Conservation (phyloP, 1,140 invertebrate genomes). For the Calephelis nemesis region DNA sequence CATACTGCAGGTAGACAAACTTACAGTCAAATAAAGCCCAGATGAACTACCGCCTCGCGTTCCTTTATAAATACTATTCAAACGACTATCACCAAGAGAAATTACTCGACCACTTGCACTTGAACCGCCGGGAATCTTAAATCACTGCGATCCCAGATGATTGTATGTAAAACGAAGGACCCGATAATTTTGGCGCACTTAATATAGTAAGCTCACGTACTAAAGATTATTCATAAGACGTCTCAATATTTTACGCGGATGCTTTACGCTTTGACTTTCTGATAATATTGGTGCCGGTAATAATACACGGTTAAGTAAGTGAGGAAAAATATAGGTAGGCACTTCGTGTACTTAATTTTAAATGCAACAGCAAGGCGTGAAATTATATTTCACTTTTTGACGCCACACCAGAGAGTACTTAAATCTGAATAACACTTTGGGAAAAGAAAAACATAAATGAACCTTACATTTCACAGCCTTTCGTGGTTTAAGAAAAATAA, state of each 20-base stretch:
- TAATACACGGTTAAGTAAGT: slow-evolving; percentile 60
- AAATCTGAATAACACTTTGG: slow-evolving; percentile 3
- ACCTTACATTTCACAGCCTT: background rate
- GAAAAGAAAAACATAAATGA: slow-evolving; percentile 3
- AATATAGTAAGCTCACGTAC: slow-evolving; percentile 58
- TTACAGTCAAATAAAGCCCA: slow-evolving; percentile 56
- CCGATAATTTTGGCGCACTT: slow-evolving; percentile 40
- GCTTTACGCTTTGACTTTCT: slow-evolving; percentile 58
- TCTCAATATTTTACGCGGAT: slow-evolving; percentile 70
- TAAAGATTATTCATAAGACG: slow-evolving; percentile 58
- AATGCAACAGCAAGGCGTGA: slow-evolving; percentile 20
- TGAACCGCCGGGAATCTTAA: slow-evolving; percentile 36
- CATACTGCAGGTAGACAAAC: slow-evolving; percentile 35
- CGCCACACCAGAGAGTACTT: background rate
- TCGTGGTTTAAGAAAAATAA: no score
- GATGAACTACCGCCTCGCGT: slow-evolving; percentile 51
- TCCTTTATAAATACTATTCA: slow-evolving; percentile 63
- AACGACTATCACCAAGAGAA: slow-evolving; percentile 66
- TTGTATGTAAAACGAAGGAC: slow-evolving; percentile 28
- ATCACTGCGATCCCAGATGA: slow-evolving; percentile 21
- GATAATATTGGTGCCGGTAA: slow-evolving; percentile 59
- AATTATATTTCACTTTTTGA: slow-evolving; percentile 4
- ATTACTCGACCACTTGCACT: slow-evolving; percentile 53
- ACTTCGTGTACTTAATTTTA: slow-evolving; percentile 32
- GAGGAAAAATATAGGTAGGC: slow-evolving; percentile 47